Base-by-base conservation (phyloP, 2,113 vertebrate species). In the Orientallactaga bullata region DNA sequence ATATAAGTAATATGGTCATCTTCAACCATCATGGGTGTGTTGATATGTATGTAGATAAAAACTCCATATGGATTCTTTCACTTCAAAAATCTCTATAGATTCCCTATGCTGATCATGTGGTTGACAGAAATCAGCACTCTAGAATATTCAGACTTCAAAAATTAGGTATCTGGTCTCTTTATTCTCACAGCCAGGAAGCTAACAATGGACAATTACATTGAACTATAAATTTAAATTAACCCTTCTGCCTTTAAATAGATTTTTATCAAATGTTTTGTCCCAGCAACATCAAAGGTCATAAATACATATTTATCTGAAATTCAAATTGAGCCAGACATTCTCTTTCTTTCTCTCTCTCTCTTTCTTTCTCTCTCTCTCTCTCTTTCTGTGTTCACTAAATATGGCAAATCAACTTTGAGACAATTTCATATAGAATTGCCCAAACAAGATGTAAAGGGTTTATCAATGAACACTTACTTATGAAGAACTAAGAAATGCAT, bases 271-370 rank as follows among this genome's bases (percentile, higher is more conserved):
- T 55, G 15, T 55, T 55, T 55, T 55, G 55, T 13, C 55, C 55
- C 55, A 55, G 55, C 55, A 55, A 55, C 55, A 55, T 6, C 55
- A 55, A 47, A 47, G 42, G 42, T 47, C 42, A 55, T 55, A 55
- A 55, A 55, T 55, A 55, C 55, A 55, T 55, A 13, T 66, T 74
- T 83, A 66, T n/a, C 58, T 93, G 68, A 95, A 95, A 85, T 91
- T 94, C 69, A 91, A 18, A 80, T 39, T 61, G 68, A 74, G 28
- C 12, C 18, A 32, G 42, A 4, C 7, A 55, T 32, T 20, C 3
- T 51, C 4, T 42, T 32, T 85, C 55, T 55, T 11, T 55, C 15
- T 55, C 51, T 26, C 10, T 3, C 12, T 51, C 51, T 51, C 51
- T 51, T 12, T 8, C 12, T 51, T 12, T 51, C 51, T 4, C 24